Base-by-base conservation (phyloP, 2,113 vertebrate species). In the Psittacula cyanocephala region DNA sequence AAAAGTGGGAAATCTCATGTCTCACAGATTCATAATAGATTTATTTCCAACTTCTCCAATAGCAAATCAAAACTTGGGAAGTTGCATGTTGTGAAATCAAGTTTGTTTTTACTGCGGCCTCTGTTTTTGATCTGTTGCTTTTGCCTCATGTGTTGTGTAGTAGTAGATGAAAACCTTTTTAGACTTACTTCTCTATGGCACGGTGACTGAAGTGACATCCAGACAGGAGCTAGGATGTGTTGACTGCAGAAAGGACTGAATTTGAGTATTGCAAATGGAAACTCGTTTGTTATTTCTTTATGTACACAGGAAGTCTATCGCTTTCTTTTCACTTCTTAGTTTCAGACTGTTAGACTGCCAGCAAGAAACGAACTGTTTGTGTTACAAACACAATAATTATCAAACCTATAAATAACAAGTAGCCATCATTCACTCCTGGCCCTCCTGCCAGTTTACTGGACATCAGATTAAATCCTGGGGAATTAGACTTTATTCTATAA, bases 321-420 rank as follows among this genome's bases (percentile, higher is more conserved):
- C 35, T 75, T 65, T 81, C 71, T 86, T 91, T 86, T 70, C 44
- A 46, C 49, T 78, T n/a, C 57, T 82, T 35, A 23, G n/a, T 64
- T 85, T 91, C 62, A 46, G 62, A 75, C 86, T 97, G 81, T 81
- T 94, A 70, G 37, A 88, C 82, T 91, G 93, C 52, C 53, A 91
- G 68, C 49, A 63, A 93, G 81, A 94, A 87, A 65, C 39, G 64
- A 75, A 83, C 49, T 75, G 59, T 88, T 92, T 72, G 70, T 89
- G 84, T 82, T 85, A 55, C 81, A 91, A 90, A 79, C 55, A 89
- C 43, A 71, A 28, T 86, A 91, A 96, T 96, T 96, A 91, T 20
- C 75, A 92, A 89, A 71, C 17, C 75, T 82, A 57, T 72, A 89
- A 94, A 91, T 88, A 90, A 93, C 71, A 89, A 41, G 41, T 7